phyloP scores from a whole-genome alignment of 1,140 invertebrate species.

The Calephelis virginiensis region DNA sequence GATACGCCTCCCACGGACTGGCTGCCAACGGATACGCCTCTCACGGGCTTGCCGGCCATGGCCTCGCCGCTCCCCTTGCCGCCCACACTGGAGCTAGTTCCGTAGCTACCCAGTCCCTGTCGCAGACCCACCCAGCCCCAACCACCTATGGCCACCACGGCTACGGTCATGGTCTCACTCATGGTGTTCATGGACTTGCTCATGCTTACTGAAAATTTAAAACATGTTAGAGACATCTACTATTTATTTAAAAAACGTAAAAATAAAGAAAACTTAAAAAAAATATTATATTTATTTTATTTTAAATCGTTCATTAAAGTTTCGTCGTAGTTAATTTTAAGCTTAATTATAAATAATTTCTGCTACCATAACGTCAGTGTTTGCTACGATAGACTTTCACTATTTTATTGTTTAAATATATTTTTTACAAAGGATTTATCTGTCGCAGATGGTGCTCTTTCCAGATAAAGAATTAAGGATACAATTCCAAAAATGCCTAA shows the following conservation, averaged over 20 bases:
- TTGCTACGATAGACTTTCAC: too few relatives aligned
- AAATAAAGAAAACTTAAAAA: background rate
- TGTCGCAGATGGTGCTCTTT: too few relatives aligned
- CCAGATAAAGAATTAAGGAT: too few relatives aligned
- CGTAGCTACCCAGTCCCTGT: background rate
- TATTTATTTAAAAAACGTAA: background rate
- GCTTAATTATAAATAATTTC: too few relatives aligned
- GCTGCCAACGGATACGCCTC: background rate
- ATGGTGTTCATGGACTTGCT: constrained; percentile 5
- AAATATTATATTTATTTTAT: background rate
- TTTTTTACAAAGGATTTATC: too few relatives aligned
- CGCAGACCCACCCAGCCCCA: background rate
- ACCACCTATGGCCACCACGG: constrained; percentile 28
- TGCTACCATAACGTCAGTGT: too few relatives aligned
- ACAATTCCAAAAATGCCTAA: too few relatives aligned
- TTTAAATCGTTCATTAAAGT: background rate
- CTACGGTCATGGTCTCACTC: constrained; percentile 29
- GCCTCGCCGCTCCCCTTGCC: background rate
- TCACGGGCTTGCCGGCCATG: constrained; percentile 21
- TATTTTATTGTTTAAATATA: too few relatives aligned
- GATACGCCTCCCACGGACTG: background rate
- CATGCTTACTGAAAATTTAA: background rate
- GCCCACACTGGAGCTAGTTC: background rate
- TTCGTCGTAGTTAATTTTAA: too few relatives aligned
- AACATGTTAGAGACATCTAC: background rate